These are phyloP conservation scores for Thalassoma bifasciatum DNA, from an alignment of 2,113 vertebrate species.

Conservation along the genomic window DNA sequence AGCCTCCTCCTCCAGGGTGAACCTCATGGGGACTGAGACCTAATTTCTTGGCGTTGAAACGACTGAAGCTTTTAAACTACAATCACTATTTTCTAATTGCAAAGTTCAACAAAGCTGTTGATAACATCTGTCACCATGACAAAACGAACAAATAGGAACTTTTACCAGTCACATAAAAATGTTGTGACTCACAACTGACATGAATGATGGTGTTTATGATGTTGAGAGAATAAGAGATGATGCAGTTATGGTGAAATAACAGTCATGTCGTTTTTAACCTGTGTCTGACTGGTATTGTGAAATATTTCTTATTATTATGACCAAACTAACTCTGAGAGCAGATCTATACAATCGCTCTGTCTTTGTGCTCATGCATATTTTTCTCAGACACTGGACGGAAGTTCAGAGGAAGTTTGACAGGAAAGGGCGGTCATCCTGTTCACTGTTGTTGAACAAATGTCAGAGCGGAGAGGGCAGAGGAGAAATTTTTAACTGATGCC, in stretches of 20 bases:
- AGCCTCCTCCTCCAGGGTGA: too few species aligned
- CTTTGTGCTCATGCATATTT: not conserved
- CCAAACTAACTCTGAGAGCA: too few species aligned
- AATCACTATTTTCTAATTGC: too few species aligned
- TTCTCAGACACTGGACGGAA: not conserved
- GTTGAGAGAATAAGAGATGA: too few species aligned
- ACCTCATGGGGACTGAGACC: too few species aligned
- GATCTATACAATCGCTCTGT: not conserved
- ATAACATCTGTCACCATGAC: too few species aligned
- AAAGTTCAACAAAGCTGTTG: not conserved
- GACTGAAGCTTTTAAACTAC: too few species aligned
- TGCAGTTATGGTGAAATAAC: slow-evolving; percentile 1
- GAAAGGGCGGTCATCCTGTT: slow-evolving; percentile 77
- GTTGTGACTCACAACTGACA: not conserved
- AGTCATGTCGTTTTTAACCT: slow-evolving; percentile 23
- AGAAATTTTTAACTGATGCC: slow-evolving; percentile 39
- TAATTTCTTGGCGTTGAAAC: too few species aligned
- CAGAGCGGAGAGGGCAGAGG: slow-evolving; percentile 18
- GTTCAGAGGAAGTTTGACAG: slow-evolving; percentile 64
- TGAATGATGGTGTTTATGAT: not conserved
- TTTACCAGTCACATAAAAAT: not conserved
- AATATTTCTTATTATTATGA: slow-evolving; percentile 38
- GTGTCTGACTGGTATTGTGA: not conserved
- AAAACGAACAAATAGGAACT: not conserved
- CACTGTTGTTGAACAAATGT: slow-evolving; percentile 34